Conservation (phyloP, 2,113 vertebrate genomes). For the Peromyscus californicus region DNA sequence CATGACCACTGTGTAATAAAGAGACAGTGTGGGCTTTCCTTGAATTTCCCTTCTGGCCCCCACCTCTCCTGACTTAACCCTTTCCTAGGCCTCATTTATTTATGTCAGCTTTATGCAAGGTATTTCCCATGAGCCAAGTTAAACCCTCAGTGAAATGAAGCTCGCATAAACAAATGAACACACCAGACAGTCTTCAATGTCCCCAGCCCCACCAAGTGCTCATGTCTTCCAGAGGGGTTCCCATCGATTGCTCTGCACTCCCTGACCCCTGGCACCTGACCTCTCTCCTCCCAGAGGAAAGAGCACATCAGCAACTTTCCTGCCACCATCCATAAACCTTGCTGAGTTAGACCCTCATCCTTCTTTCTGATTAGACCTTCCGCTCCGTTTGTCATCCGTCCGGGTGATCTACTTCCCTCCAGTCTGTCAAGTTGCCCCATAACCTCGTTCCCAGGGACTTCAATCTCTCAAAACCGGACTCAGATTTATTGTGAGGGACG, state of each 20-base stretch:
- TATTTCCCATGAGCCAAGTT: fast-evolving
- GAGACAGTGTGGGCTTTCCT: fast-evolving
- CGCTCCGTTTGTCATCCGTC: not conserved
- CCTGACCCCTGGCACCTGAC: not conserved
- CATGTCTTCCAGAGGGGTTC: not conserved
- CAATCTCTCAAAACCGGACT: conserved; percentile 21
- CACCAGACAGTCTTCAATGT: fast-evolving
- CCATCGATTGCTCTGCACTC: fast-evolving
- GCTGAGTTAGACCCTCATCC: not conserved
- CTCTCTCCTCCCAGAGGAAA: not conserved
- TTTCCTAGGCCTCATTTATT: not conserved
- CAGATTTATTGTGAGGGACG: not conserved
- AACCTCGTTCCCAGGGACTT: conserved; percentile 34
- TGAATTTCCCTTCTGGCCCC: not conserved
- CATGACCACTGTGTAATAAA: fast-evolving
- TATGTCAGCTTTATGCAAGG: not conserved
- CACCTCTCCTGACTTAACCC: not conserved
- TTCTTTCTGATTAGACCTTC: conserved; percentile 44
- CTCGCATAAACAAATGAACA: not conserved
- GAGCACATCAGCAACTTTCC: not conserved
- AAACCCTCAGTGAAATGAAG: fast-evolving
- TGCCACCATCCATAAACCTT: not conserved
- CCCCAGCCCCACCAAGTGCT: not conserved
- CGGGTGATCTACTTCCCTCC: conserved; percentile 30
- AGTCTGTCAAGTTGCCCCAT: conserved; percentile 41